Evolutionary conservation across 2,113 vertebrate genomes (phyloP).

Genomic region (Myotis brandtii): DNA sequence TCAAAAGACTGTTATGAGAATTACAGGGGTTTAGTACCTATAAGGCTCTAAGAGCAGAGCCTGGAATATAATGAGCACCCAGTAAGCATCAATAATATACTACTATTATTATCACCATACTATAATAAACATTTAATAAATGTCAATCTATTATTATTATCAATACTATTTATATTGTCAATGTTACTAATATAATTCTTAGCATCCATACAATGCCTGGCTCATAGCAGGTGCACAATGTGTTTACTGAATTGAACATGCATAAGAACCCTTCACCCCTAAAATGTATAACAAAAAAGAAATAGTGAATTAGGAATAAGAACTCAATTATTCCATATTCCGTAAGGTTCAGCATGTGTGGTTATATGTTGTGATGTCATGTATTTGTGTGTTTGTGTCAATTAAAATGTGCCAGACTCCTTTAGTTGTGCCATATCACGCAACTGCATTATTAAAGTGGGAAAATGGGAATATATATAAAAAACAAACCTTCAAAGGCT

Average conservation of each 20-base stretch:
- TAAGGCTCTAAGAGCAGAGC: neutral
- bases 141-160: neutral
- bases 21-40: neutral
- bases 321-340: neutral
- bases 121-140: neutral
- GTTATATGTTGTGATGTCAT: neutral
- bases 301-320: neutral
- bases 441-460: neutral
- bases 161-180: neutral
- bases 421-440: neutral
- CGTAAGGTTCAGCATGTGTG: neutral
- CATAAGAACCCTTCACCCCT: neutral
- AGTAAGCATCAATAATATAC: neutral
- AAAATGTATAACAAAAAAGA: neutral
- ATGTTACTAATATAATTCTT: neutral
- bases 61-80: neutral
- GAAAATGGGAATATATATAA: neutral
- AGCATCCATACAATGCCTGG: neutral
- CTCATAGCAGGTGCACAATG: neutral
- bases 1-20: conserved; percentile 13
- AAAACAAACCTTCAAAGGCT: conserved; percentile 92
- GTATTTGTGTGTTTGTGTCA: neutral
- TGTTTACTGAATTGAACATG: neutral
- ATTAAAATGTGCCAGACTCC: neutral
- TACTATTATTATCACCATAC: neutral